Conservation (phyloP, 2,113 vertebrate species). For the Perca flavescens region DNA sequence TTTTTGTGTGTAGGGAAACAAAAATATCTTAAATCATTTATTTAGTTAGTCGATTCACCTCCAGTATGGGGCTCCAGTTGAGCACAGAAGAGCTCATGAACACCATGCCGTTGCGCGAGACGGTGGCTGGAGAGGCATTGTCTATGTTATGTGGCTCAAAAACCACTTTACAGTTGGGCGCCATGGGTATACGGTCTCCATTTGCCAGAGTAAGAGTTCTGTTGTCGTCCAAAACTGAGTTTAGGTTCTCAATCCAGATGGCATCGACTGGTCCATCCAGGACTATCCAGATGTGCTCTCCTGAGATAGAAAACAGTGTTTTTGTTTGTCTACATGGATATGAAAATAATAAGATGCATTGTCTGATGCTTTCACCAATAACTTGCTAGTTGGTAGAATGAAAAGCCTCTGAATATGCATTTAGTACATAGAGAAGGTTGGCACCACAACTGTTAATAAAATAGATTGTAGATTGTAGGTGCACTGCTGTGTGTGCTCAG, state of each 20-base stretch:
- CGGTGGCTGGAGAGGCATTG: conserved; percentile 96
- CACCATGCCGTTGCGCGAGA: conserved; percentile 98
- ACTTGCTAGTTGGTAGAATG: background rate
- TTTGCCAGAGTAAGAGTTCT: conserved; percentile 95
- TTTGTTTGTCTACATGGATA: background rate
- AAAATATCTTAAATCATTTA: background rate
- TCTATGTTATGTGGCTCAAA: conserved; percentile 98
- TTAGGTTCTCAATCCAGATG: conserved; percentile 99
- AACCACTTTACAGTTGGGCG: conserved; percentile 94
- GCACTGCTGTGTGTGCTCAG: background rate
- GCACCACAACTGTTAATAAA: background rate
- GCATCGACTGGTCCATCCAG: conserved; percentile 98
- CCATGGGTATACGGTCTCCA: conserved; percentile 97
- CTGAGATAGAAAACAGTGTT: conserved; percentile 72
- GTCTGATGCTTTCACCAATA: background rate
- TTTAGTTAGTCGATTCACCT: conserved; percentile 82
- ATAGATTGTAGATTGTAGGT: background rate
- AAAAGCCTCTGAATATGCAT: background rate
- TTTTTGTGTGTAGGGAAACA: background rate
- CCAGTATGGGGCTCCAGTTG: conserved; percentile 93
- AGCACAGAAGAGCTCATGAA: conserved; percentile 98
- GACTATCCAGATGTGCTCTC: conserved; percentile 97
- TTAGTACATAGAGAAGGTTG: conserved; percentile 1
- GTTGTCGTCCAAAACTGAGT: conserved; percentile 98
- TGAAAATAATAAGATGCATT: background rate